Evolutionary conservation across 2,797 vertebrate genomes (phyloP).

Genomic region (Moxostoma hubbsi): DNA sequence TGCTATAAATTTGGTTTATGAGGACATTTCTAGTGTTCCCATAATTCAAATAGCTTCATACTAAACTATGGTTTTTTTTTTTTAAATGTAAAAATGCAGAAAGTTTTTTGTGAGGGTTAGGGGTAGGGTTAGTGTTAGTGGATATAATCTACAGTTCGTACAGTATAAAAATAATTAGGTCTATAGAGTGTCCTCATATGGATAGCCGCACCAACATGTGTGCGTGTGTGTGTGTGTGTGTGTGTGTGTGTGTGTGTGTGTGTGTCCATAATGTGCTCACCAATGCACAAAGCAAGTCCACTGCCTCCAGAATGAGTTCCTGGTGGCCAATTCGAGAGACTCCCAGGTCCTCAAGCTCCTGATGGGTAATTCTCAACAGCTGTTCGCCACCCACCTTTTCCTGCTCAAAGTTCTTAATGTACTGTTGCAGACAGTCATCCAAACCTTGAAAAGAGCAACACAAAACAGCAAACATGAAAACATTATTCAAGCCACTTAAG

Average conservation of each 20-base stretch:
- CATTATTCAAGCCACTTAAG: background rate
- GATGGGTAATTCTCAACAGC: conserved; percentile 95
- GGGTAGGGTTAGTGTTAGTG: too few relatives aligned
- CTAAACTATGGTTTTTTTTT: too few relatives aligned
- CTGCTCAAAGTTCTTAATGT: conserved; percentile 96
- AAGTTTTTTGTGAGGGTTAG: too few relatives aligned
- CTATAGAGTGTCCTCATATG: too few relatives aligned
- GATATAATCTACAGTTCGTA: too few relatives aligned
- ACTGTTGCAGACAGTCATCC: conserved; percentile 97
- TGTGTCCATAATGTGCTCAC: conserved; percentile 75
- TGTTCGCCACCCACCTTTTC: conserved; percentile 98
- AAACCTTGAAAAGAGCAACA: conserved; percentile 78
- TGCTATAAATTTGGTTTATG: too few relatives aligned
- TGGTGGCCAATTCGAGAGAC: conserved; percentile 98
- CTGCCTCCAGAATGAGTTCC: conserved; percentile 97
- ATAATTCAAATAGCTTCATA: too few relatives aligned
- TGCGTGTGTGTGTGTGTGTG: background rate
- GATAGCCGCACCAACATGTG: too few relatives aligned
- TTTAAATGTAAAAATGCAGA: too few relatives aligned
- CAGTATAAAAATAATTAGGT: too few relatives aligned
- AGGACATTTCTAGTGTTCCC: too few relatives aligned
- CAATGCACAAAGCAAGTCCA: conserved; percentile 96
- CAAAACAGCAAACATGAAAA: background rate
- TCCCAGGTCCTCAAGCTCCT: conserved; percentile 96
- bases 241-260: conserved; percentile 7